Evolutionary conservation across 2,113 vertebrate species (phyloP).

Genomic region (Eclectus roratus): DNA sequence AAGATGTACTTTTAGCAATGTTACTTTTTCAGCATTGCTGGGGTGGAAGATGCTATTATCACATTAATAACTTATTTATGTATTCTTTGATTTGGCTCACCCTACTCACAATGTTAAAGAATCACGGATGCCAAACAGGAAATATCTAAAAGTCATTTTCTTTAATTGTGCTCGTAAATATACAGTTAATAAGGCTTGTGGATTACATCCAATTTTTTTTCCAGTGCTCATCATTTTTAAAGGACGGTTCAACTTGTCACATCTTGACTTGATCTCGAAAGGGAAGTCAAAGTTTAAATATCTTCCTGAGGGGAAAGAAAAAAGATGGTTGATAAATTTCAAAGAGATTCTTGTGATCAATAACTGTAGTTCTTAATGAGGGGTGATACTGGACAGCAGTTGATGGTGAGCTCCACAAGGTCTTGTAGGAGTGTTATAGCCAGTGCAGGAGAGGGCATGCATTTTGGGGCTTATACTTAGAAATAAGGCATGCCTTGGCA

Average conservation of each 20-base stretch:
- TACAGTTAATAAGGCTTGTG: conserved; percentile 41
- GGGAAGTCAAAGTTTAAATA: conserved; percentile 21
- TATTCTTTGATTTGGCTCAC: conserved; percentile 2
- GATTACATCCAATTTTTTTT: conserved; percentile 16
- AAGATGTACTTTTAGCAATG: background rate
- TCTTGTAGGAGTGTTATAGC: background rate
- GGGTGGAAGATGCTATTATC: background rate
- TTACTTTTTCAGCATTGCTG: background rate
- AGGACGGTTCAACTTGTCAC: background rate
- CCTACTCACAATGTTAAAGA: background rate
- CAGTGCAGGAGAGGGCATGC: background rate
- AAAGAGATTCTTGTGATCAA: conserved; percentile 33
- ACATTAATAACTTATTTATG: background rate
- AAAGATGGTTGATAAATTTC: conserved; percentile 57
- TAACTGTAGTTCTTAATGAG: background rate
- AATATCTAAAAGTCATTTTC: conserved; percentile 51
- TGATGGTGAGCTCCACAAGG: background rate
- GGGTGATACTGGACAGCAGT: background rate
- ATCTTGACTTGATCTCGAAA: conserved; percentile 41
- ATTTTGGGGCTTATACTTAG: background rate
- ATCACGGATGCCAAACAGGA: conserved; percentile 4
- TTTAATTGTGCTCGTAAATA: conserved; percentile 39
- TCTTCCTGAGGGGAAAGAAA: conserved; percentile 22
- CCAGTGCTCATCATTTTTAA: conserved; percentile 5
- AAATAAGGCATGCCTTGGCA: background rate